phyloP scores from a whole-genome alignment of 1,140 invertebrate genomes.

The Drosophila sucinea region DNA sequence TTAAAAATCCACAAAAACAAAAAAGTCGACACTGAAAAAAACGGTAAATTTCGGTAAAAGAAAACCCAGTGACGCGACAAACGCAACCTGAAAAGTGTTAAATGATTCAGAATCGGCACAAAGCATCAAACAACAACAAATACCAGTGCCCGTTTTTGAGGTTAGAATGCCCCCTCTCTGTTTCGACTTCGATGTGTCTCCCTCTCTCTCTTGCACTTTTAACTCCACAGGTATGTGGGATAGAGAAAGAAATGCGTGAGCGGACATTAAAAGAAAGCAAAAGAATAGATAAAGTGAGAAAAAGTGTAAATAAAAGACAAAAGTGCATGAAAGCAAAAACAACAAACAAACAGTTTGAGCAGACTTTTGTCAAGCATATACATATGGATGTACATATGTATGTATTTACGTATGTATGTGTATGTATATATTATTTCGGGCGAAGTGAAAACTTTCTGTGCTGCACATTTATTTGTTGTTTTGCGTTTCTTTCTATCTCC shows the following conservation, averaged over 20 bases:
- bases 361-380: slow-evolving; percentile 1
- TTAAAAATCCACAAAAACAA: slow-evolving; percentile 36
- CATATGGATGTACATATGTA: background rate
- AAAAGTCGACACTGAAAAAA: slow-evolving; percentile 12
- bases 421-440: slow-evolving; percentile 12
- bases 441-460: slow-evolving; percentile 18
- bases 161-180: slow-evolving; percentile 35
- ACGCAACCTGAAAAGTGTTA: slow-evolving; percentile 35
- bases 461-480: slow-evolving; percentile 32
- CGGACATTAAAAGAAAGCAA: slow-evolving; percentile 39
- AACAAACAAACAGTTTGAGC: slow-evolving; percentile 7
- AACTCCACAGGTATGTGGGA: slow-evolving; percentile 14
- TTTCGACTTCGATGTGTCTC: background rate
- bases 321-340: slow-evolving; percentile 20
- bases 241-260: slow-evolving; percentile 43
- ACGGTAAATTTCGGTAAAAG: slow-evolving; percentile 54
- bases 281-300: slow-evolving; percentile 18
- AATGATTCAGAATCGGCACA: slow-evolving; percentile 56
- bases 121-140: slow-evolving; percentile 34
- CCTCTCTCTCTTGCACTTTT: background rate
- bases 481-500: slow-evolving; percentile 1
- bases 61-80: slow-evolving; percentile 34
- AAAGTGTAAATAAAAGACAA: slow-evolving; percentile 12
- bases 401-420: background rate
- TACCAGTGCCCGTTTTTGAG: slow-evolving; percentile 42